phyloP scores from a whole-genome alignment of 1,140 invertebrate genomes.

The Muscidifurax raptorellus region DNA sequence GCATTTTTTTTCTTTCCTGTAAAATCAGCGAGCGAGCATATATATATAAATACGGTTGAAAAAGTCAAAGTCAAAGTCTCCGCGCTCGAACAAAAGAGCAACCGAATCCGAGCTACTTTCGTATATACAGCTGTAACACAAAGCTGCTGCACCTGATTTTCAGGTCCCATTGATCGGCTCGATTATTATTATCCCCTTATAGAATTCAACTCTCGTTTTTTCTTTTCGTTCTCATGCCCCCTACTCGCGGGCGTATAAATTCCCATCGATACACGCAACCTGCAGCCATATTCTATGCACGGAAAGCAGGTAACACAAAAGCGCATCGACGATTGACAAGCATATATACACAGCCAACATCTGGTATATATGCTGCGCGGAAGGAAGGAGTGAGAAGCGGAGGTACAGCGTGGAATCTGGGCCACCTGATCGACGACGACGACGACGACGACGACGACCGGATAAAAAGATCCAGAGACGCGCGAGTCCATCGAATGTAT shows the following conservation, averaged over 20 bases:
- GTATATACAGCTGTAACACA: neutral
- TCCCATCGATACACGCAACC: neutral
- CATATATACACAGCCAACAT: too few relatives aligned
- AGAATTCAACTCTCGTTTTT: neutral
- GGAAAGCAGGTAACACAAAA: neutral
- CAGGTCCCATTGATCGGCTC: neutral
- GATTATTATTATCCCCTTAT: neutral
- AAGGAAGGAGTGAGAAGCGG: neutral
- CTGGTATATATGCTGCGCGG: neutral
- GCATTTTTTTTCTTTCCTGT: neutral
- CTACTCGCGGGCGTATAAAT: neutral
- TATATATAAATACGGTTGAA: neutral
- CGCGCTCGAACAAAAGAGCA: neutral
- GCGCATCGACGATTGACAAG: neutral
- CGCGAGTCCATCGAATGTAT: too few relatives aligned
- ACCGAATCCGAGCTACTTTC: neutral
- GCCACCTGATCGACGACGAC: slow-evolving; percentile 34
- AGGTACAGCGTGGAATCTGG: slow-evolving; percentile 39
- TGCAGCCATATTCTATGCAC: neutral
- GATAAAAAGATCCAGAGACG: slow-evolving; percentile 1
- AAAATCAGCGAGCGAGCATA: too few relatives aligned
- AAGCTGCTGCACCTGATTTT: slow-evolving; percentile 19
- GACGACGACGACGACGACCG: neutral
- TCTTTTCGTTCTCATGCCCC: neutral
- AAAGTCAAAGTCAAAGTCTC: neutral